Evolutionary conservation across 2,113 vertebrate species (phyloP).

Genomic region (Cavia porcellus): DNA sequence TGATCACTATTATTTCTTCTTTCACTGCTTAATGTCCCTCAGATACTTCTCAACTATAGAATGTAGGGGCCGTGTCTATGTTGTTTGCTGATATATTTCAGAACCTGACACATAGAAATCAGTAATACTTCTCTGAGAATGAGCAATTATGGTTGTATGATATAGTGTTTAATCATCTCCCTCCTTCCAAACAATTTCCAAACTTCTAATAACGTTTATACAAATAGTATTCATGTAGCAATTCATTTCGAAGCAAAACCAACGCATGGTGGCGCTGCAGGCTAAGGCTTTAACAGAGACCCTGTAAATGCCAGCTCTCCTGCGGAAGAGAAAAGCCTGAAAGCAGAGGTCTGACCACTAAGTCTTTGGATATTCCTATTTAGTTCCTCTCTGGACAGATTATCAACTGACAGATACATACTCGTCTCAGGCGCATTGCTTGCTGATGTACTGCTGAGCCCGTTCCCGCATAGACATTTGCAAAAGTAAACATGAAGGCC

Average conservation of each 20-base stretch:
- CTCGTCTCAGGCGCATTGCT: neutral
- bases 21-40: slow-evolving; percentile 2
- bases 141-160: neutral
- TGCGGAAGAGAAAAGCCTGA: neutral
- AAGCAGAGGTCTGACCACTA: neutral
- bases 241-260: neutral
- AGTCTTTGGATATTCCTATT: neutral
- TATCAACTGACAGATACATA: neutral
- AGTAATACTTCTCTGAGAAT: slow-evolving; percentile 30
- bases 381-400: neutral
- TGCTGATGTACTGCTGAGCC: neutral
- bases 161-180: slow-evolving; percentile 11
- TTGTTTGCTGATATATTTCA: slow-evolving; percentile 41
- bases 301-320: neutral
- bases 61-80: neutral
- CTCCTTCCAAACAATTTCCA: neutral
- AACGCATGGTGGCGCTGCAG: slow-evolving; percentile 81
- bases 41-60: neutral
- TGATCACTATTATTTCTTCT: neutral
- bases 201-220: neutral
- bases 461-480: neutral
- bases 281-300: slow-evolving; percentile 58
- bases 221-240: neutral
- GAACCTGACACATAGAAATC: neutral
- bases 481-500: slow-evolving; percentile 61